A percentile compares a stretch with the other conserved stretches of the same genome.
These are phyloP conservation scores for Anolis sagrei DNA, from an alignment of 2,113 vertebrate species.

Conservation along the genomic window DNA sequence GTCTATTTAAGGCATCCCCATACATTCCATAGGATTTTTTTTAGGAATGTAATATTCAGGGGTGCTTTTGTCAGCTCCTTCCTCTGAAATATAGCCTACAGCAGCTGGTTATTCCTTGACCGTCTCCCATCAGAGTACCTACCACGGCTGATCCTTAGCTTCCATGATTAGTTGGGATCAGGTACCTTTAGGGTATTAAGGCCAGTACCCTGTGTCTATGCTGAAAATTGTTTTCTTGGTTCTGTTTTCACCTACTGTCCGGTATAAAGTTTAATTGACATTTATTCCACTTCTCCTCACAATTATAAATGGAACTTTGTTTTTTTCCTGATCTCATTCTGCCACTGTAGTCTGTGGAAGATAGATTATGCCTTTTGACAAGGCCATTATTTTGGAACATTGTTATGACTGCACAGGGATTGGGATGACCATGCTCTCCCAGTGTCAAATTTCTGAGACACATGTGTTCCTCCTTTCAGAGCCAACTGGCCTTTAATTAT, in stretches of 20 bases:
- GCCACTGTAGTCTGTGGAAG: background rate
- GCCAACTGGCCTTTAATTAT: background rate
- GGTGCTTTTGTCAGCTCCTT: too few relatives aligned
- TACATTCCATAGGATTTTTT: too few relatives aligned
- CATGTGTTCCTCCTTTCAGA: background rate
- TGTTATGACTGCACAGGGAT: background rate
- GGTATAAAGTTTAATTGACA: background rate
- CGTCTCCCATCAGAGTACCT: too few relatives aligned
- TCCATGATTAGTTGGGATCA: too few relatives aligned
- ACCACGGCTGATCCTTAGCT: too few relatives aligned
- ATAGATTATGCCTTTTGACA: background rate
- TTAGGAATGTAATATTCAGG: too few relatives aligned
- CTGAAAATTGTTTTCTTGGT: background rate
- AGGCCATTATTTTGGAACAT: background rate
- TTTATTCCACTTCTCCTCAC: background rate
- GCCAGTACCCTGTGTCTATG: background rate
- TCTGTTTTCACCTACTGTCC: background rate
- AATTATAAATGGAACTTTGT: background rate
- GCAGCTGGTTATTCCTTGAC: too few relatives aligned
- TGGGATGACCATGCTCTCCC: background rate
- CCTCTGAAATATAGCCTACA: too few relatives aligned
- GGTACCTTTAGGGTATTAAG: too few relatives aligned
- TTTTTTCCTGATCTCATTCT: slow-evolving; percentile 2
- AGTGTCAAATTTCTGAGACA: background rate
- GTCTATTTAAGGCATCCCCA: too few relatives aligned